Percentiles rank a stretch among this genome's conserved stretches.
phyloP scores from a whole-genome alignment of 2,797 vertebrate genomes.

The Xenopus petersii region DNA sequence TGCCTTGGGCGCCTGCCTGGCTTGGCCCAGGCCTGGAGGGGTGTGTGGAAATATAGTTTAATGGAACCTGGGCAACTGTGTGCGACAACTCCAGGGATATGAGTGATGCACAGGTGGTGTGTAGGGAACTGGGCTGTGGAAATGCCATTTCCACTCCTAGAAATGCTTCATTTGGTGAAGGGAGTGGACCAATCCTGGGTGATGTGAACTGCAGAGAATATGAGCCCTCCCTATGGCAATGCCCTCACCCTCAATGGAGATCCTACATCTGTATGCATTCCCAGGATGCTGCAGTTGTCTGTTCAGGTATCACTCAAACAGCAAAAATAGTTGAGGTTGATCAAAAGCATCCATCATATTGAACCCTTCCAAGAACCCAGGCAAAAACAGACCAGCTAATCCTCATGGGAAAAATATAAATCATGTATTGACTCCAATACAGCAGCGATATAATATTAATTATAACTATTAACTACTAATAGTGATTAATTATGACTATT shows the following conservation, averaged over 20 bases:
- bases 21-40: neutral
- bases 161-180: conserved; percentile 13
- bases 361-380: too few species aligned
- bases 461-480: too few species aligned
- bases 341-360: too few species aligned
- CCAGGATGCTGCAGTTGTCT: conserved; percentile 66
- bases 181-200: conserved; percentile 4
- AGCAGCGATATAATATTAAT: too few species aligned
- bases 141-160: neutral
- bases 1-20: too few species aligned
- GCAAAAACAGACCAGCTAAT: too few species aligned
- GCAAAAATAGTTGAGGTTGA: too few species aligned
- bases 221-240: conserved; percentile 63
- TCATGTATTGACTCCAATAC: too few species aligned
- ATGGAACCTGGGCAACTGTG: conserved; percentile 13
- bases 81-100: conserved; percentile 32
- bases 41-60: conserved; percentile 7
- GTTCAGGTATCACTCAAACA: conserved; percentile 16
- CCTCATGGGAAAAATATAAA: too few species aligned
- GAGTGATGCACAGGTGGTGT: conserved; percentile 22
- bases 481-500: too few species aligned
- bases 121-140: conserved; percentile 26
- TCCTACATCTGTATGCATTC: conserved; percentile 72
- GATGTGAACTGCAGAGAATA: conserved; percentile 48
- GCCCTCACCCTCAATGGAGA: conserved; percentile 66